Percentiles rank a stretch among this genome's conserved stretches.
Evolutionary conservation across 1,140 invertebrate species (phyloP).

Genomic region (Drosophila dunni): DNA sequence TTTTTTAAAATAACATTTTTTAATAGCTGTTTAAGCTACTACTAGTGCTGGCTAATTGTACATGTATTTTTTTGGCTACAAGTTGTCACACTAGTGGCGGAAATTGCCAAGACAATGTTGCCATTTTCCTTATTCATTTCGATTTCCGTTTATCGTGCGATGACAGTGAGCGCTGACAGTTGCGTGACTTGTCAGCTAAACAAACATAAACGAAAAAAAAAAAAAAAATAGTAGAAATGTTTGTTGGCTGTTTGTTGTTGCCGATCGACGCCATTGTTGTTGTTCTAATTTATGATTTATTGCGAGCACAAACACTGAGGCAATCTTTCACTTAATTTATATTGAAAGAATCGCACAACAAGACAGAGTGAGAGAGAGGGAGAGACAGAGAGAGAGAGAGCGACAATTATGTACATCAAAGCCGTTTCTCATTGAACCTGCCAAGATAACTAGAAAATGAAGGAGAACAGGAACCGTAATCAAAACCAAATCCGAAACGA

Average conservation of each 20-base stretch:
- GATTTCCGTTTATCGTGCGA: conserved; percentile 21
- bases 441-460: conserved; percentile 53
- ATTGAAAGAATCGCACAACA: conserved; percentile 24
- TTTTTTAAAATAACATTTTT: no score
- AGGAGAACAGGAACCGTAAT: conserved; percentile 75
- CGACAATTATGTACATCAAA: conserved; percentile 44
- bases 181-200: conserved; percentile 40
- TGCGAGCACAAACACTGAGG: conserved; percentile 12
- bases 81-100: no score
- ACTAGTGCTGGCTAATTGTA: no score
- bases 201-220: no score
- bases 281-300: conserved; percentile 64
- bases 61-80: no score
- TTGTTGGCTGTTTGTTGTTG: conserved; percentile 38
- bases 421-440: conserved; percentile 67
- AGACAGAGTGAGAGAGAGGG: not conserved
- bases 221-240: no score
- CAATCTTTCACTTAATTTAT: conserved; percentile 76
- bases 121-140: conserved; percentile 21
- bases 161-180: conserved; percentile 25
- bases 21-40: no score
- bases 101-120: no score
- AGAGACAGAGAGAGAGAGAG: not conserved
- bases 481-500: conserved; percentile 33
- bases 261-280: conserved; percentile 40